Evolutionary conservation across 2,113 vertebrate species (phyloP).

Genomic region (Circaetus gallicus): DNA sequence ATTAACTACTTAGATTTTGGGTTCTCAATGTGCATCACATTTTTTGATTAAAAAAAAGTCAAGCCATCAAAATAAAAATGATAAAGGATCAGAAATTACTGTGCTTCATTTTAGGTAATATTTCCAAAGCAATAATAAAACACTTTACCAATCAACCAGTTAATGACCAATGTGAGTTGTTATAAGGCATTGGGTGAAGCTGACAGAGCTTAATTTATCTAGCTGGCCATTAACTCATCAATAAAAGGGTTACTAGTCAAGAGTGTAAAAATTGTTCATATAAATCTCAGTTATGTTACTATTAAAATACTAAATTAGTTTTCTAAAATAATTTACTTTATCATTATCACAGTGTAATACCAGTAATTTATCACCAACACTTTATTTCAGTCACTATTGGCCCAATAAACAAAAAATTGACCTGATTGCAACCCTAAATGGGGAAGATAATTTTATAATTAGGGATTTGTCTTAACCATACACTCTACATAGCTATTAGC

Average conservation of each 20-base stretch:
- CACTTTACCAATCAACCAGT: conserved; percentile 45
- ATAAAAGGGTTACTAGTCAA: conserved; percentile 52
- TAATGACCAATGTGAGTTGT: conserved; percentile 36
- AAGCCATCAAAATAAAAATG: conserved; percentile 36
- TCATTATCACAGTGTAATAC: conserved; percentile 7
- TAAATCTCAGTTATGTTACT: conserved; percentile 62
- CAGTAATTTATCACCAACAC: conserved; percentile 32
- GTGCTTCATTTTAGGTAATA: conserved; percentile 12
- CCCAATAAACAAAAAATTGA: conserved; percentile 36
- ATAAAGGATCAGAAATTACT: conserved; percentile 20
- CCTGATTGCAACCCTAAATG: not conserved
- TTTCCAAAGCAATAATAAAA: conserved; percentile 61
- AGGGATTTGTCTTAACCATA: not conserved
- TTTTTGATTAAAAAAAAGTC: not conserved
- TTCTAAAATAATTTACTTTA: conserved; percentile 63
- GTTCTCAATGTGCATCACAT: not conserved
- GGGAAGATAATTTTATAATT: conserved; percentile 16
- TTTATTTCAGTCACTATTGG: conserved; percentile 28
- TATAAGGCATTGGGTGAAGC: conserved; percentile 12
- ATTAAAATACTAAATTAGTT: conserved; percentile 64
- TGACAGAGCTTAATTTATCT: conserved; percentile 55
- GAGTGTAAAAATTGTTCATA: conserved; percentile 52
- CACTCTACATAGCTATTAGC: not conserved
- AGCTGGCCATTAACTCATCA: conserved; percentile 53
- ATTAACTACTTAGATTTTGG: not conserved